phyloP scores from a whole-genome alignment of 2,888 invertebrate species.

The Rhimphoctona megacephalus region DNA sequence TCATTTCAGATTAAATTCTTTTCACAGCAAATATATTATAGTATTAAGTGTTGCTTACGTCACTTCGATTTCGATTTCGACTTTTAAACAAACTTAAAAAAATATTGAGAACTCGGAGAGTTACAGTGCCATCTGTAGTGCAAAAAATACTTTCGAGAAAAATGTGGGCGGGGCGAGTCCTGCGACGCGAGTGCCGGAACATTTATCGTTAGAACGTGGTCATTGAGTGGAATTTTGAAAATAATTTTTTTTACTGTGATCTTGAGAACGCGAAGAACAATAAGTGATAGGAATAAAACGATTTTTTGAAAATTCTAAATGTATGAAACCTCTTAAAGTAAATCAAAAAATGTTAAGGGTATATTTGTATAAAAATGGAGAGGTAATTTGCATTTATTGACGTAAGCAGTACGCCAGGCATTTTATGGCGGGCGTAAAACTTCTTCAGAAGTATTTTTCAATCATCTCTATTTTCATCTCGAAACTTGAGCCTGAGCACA shows the following conservation, averaged over 20 bases:
- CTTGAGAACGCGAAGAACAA: neutral
- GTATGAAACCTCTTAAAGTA: neutral
- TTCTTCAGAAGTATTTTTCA: neutral
- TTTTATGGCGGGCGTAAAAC: slow-evolving; percentile 1
- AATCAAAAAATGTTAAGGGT: neutral
- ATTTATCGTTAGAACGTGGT: neutral
- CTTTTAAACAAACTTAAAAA: too few species aligned
- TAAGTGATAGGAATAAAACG: neutral
- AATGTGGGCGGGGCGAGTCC: too few species aligned
- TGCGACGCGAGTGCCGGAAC: too few species aligned
- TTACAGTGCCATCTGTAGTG: too few species aligned
- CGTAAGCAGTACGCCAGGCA: neutral
- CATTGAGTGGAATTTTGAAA: neutral
- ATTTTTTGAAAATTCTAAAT: neutral
- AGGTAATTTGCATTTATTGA: neutral
- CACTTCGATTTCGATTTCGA: too few species aligned
- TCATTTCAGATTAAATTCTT: too few species aligned
- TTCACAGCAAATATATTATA: too few species aligned
- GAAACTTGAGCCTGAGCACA: neutral
- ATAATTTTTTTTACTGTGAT: neutral
- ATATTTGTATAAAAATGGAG: neutral
- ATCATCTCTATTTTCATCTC: neutral
- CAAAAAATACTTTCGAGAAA: too few species aligned
- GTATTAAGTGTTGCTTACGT: too few species aligned
- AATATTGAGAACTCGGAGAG: too few species aligned